A percentile compares a stretch with the other conserved stretches of the same genome.
Conservation (phyloP, 2,797 vertebrate species). For the Furcifer pardalis region DNA sequence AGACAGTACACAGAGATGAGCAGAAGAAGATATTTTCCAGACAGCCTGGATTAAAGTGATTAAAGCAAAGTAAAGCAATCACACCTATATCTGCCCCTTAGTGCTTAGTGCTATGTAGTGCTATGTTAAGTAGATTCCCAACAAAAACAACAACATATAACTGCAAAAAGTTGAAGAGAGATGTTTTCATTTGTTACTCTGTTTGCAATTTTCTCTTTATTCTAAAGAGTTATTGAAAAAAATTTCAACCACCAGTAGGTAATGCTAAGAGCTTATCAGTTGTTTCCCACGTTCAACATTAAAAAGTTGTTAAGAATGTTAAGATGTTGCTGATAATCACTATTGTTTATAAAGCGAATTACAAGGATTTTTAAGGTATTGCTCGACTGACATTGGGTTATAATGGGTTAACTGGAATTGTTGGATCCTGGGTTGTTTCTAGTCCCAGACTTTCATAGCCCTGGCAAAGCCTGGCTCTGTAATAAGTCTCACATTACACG, state of each 20-base stretch:
- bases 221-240: constrained; percentile 4
- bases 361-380: constrained; percentile 51
- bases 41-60: background rate
- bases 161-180: background rate
- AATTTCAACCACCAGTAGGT: background rate
- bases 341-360: constrained; percentile 56
- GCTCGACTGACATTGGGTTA: constrained; percentile 65
- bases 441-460: constrained; percentile 77
- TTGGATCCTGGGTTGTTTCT: constrained; percentile 73
- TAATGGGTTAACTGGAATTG: constrained; percentile 78
- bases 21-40: background rate
- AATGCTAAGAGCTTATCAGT: constrained; percentile 33
- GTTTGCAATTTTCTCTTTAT: background rate
- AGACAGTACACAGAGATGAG: background rate
- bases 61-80: too few relatives aligned
- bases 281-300: constrained; percentile 49
- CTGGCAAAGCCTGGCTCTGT: constrained; percentile 79
- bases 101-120: too few relatives aligned
- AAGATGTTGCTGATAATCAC: constrained; percentile 57
- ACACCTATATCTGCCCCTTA: too few relatives aligned
- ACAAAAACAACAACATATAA: background rate
- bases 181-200: background rate
- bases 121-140: background rate
- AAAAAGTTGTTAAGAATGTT: constrained; percentile 53
- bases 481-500: constrained; percentile 87